Percentiles rank a stretch among this genome's conserved stretches.
phyloP scores from a whole-genome alignment of 2,113 vertebrate species.

The Camelus dromedarius region DNA sequence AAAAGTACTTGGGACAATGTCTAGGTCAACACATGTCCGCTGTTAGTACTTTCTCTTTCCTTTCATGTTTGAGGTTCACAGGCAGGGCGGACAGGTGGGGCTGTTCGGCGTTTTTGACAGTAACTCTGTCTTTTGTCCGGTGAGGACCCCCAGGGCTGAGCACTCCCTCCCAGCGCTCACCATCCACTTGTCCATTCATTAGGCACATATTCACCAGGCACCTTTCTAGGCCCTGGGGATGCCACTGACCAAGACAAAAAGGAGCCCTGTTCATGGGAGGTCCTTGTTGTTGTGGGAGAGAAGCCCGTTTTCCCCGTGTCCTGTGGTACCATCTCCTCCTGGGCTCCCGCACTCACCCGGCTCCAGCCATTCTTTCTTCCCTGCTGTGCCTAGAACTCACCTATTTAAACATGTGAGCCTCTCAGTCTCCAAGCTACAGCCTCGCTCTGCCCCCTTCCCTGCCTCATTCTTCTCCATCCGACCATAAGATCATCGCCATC shows the following conservation, averaged over 20 bases:
- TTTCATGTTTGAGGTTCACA: not conserved
- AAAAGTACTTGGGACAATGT: not conserved
- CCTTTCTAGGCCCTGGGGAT: too few relatives aligned
- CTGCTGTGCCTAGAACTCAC: too few relatives aligned
- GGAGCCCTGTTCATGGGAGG: not conserved
- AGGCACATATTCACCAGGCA: not conserved
- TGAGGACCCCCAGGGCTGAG: not conserved
- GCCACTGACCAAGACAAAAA: not conserved
- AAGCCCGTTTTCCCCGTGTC: not conserved
- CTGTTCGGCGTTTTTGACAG: not conserved
- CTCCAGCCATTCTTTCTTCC: not conserved
- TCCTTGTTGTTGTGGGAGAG: not conserved
- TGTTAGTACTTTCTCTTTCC: not conserved
- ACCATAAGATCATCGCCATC: not conserved
- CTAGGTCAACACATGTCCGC: not conserved
- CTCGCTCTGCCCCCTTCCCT: not conserved
- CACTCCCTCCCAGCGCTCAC: not conserved
- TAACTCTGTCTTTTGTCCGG: not conserved
- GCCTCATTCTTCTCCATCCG: not conserved
- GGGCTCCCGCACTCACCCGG: not conserved
- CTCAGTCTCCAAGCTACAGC: not conserved
- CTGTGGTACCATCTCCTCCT: accelerated
- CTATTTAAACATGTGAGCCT: not conserved
- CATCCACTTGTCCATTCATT: not conserved
- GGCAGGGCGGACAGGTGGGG: accelerated